Evolutionary conservation across 2,113 vertebrate species (phyloP).

Genomic region (Diphyllodes magnificus): DNA sequence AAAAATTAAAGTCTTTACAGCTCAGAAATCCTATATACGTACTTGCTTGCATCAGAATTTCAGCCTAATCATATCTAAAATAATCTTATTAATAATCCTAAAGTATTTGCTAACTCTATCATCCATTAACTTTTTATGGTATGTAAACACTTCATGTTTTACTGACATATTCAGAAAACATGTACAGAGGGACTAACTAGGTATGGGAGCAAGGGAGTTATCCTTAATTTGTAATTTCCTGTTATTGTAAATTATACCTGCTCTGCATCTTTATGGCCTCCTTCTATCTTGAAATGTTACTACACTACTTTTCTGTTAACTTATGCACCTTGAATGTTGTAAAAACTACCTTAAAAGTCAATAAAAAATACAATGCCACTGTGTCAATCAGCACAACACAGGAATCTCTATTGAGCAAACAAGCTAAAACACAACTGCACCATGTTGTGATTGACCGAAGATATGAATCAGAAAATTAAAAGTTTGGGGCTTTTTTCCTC

Average conservation of each 20-base stretch:
- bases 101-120: neutral
- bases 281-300: slow-evolving; percentile 62
- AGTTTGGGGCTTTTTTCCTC: neutral
- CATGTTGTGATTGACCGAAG: slow-evolving; percentile 68
- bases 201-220: neutral
- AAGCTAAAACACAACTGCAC: slow-evolving; percentile 52
- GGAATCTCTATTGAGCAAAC: slow-evolving; percentile 57
- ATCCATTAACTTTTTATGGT: slow-evolving; percentile 16
- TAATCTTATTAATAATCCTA: neutral
- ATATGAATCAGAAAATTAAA: slow-evolving; percentile 72
- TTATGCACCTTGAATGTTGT: slow-evolving; percentile 60
- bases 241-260: slow-evolving; percentile 48
- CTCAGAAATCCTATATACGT: neutral
- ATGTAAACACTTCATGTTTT: neutral
- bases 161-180: neutral
- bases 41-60: neutral
- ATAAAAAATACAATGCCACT: slow-evolving; percentile 64
- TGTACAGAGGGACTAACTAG: neutral
- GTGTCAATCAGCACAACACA: slow-evolving; percentile 51
- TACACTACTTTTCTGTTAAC: slow-evolving; percentile 56
- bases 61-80: neutral
- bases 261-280: slow-evolving; percentile 51
- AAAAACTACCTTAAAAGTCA: slow-evolving; percentile 68
- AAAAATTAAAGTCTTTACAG: neutral
- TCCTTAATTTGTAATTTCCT: slow-evolving; percentile 48